Base-by-base conservation (phyloP, 2,888 invertebrate species). In the Phorcus lineatus region DNA sequence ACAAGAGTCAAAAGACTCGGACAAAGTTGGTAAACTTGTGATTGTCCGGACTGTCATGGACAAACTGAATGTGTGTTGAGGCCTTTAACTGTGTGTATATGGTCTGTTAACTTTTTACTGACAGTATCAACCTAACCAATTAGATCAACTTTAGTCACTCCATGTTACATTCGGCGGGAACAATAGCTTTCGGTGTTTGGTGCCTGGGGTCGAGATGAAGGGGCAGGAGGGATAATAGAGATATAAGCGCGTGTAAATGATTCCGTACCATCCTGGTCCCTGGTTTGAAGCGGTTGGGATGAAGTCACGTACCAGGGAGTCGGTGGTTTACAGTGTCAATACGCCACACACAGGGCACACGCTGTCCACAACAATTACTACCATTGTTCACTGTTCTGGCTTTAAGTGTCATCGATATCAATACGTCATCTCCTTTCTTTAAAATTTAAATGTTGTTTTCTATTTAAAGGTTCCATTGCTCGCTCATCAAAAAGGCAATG, bases 241-340 rank as follows among this genome's bases (percentile, higher is more conserved):
- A 76, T 31, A 76, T 76, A 76, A 76, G 54, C 76, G 76, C 28
- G 76, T 76, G 76, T 76, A 76, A 76, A 76, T 76, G 76, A 55
- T 76, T 55, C 54, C 76, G 24, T n/a, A 40, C 53, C 17, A 16
- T 19, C 31, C 31, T 17, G 2, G 54, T n/a, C 19, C 9, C n/a
- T 9, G 16, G 76, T 36, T 28, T 28, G 76, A 17, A 55, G 53
- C 31, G 31, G 55, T 17, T 19, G 31, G 16, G 24, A 17, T 17
- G 31, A 31, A 76, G 55, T 54, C 76, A 76, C 76, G 76, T 76
- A 28, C 36, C 36, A 24, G n/a, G 9, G 28, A n/a, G 16, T 19
- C 16, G 31, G n/a, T 16, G 19, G 55, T 76, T 76, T 76, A 31
- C 55, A 55, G 55, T 17, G 54, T 36, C 54, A 76, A 76, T 55